These are phyloP conservation scores for Panulirus ornatus DNA, from an alignment of 1,140 invertebrate genomes.

Conservation along the genomic window DNA sequence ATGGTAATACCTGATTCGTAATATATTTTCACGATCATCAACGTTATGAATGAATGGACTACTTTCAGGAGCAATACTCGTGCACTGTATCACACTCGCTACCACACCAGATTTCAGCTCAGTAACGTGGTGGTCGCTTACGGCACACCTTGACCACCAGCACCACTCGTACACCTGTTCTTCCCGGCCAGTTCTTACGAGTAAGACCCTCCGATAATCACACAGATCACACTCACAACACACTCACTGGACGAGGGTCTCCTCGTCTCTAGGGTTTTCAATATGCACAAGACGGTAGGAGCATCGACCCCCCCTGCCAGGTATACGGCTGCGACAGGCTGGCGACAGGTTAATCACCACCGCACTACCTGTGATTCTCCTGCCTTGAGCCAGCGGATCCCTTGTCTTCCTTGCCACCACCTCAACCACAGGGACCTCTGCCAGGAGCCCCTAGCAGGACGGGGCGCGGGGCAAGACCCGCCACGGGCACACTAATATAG, in stretches of 20 bases:
- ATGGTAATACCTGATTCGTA: no score
- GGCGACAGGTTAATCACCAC: constrained; percentile 1
- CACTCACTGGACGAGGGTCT: not conserved
- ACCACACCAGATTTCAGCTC: no score
- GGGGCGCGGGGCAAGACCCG: not conserved
- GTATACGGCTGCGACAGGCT: not conserved
- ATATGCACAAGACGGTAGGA: not conserved
- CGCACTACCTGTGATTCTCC: not conserved
- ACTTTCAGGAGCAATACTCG: no score
- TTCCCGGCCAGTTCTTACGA: no score
- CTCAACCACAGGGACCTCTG: not conserved
- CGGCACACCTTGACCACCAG: no score
- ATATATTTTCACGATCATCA: no score
- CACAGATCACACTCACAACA: not conserved
- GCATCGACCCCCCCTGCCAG: not conserved
- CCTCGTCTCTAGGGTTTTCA: not conserved
- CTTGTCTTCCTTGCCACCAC: not conserved
- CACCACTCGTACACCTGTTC: no score
- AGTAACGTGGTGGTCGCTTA: no score
- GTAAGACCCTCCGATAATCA: no score
- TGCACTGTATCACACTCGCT: no score
- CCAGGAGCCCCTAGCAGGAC: not conserved
- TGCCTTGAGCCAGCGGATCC: not conserved
- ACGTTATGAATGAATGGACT: no score
- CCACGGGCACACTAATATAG: constrained; percentile 16